A percentile compares a stretch with the other conserved stretches of the same genome.
These are phyloP conservation scores for Dreissena polymorpha DNA, from an alignment of 1,140 invertebrate genomes.

Conservation along the genomic window DNA sequence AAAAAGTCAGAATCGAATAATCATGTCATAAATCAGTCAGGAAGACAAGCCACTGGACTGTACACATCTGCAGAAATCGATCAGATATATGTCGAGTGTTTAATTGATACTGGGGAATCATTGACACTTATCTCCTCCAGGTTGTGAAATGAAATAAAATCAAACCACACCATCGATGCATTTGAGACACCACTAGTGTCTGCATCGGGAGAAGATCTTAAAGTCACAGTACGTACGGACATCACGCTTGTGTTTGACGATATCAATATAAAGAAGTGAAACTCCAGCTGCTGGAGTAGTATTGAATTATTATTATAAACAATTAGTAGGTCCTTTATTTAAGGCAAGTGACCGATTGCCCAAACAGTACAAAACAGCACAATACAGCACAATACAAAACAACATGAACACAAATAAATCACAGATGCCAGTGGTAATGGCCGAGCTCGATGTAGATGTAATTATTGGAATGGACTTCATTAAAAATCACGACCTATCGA, in stretches of 20 bases:
- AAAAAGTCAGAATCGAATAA: background rate
- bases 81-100: background rate
- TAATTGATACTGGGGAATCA: conserved; percentile 24
- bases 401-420: too few relatives aligned
- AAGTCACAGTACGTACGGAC: background rate
- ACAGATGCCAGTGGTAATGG: background rate
- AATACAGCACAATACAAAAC: too few relatives aligned
- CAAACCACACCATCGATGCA: background rate
- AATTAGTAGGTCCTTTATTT: too few relatives aligned
- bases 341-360: too few relatives aligned
- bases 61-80: background rate
- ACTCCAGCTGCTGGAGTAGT: too few relatives aligned
- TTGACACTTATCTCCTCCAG: background rate
- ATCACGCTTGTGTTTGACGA: background rate
- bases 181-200: background rate
- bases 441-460: conserved; percentile 11
- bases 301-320: too few relatives aligned
- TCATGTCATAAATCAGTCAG: background rate
- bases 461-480: conserved; percentile 31
- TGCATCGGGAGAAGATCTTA: background rate
- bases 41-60: conserved; percentile 12
- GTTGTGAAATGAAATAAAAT: background rate
- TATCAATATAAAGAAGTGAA: too few relatives aligned
- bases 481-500: background rate
- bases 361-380: too few relatives aligned